Base-by-base conservation (phyloP, 2,888 invertebrate genomes). In the Drosophila tanythrix region DNA sequence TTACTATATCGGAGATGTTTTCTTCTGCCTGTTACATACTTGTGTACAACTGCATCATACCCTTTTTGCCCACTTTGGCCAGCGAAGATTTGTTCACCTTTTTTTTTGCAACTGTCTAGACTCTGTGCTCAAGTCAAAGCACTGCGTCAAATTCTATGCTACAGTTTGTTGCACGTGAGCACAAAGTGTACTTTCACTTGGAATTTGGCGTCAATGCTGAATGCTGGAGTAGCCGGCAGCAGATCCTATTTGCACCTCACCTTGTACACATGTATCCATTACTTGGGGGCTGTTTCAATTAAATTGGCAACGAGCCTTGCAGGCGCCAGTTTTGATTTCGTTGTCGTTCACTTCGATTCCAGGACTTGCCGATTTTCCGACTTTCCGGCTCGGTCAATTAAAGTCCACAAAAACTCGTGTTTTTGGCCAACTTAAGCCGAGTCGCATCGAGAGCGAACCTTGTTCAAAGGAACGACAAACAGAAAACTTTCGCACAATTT, bases 81-180 rank as follows among this genome's bases (percentile, higher is more conserved):
- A 83, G 51, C 57, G 52, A 43, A 40, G 38, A 38, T 27, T 36
- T 31, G 11, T 52, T 27, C 64, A 33, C 40, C 33, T 58, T 25
- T 66, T 46, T 36, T 56, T 56, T 31, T 56, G 38, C 79, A 72
- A 72, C 76, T 79, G 84, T 88, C 82, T 84, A 85, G 84, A 84
- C 85, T 66, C 81, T 82, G 74, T 88, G 82, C 85, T 66, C 66
- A 71, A 85, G 82, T 88, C 73, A 88, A 84, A 84, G 85, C 70
- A 62, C 79, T 81, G 76, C 85, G 77, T 58, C 77, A 70, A 76
- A 74, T 69, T 65, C 59, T 73, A 62, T 73, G 73, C 66, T 65
- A 75, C 71, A 69, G 66, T 66, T 76, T 75, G 79, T 57, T 68
- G 57, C 68, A 71, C 74, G 78, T 68, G 25, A 2, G 70, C 51